Percentiles rank a stretch among this genome's conserved stretches.
Evolutionary conservation across 2,113 vertebrate species (phyloP).

Genomic region (Vulpes ferrilata): DNA sequence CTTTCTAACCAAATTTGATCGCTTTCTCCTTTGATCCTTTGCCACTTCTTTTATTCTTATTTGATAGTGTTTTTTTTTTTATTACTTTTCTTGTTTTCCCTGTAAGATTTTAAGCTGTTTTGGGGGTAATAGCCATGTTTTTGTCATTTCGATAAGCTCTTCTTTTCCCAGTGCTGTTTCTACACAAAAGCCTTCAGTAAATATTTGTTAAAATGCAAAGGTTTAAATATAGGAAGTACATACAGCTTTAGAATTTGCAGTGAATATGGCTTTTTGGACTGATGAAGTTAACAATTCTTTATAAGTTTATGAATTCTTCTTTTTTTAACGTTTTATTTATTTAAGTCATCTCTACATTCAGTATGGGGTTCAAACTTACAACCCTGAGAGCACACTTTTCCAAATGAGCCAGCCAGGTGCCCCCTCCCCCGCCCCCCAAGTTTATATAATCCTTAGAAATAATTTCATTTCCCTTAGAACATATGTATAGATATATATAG

Average conservation of each 20-base stretch:
- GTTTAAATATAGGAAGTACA: conserved; percentile 25
- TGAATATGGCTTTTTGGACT: not conserved
- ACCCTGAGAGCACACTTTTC: not conserved
- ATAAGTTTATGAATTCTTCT: conserved; percentile 13
- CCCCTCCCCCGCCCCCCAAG: too few species aligned
- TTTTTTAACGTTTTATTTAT: not conserved
- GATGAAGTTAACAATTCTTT: conserved; percentile 24
- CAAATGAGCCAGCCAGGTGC: not conserved
- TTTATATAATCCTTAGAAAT: conserved; percentile 48
- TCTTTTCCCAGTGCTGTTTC: conserved; percentile 19
- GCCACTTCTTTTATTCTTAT: not conserved
- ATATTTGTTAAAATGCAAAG: conserved; percentile 18
- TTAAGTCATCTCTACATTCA: not conserved
- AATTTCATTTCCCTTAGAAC: conserved; percentile 37
- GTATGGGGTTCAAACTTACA: not conserved
- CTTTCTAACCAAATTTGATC: not conserved
- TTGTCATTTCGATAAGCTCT: not conserved
- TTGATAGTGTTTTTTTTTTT: not conserved
- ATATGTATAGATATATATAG: not conserved
- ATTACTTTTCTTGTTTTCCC: conserved; percentile 11
- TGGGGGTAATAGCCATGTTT: not conserved
- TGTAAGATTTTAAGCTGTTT: conserved; percentile 20
- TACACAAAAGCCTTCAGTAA: not conserved
- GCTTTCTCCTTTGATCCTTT: conserved; percentile 1
- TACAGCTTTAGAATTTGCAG: not conserved